These are phyloP conservation scores for Adelosebastes latens DNA, from an alignment of 2,797 vertebrate genomes.

Conservation along the genomic window DNA sequence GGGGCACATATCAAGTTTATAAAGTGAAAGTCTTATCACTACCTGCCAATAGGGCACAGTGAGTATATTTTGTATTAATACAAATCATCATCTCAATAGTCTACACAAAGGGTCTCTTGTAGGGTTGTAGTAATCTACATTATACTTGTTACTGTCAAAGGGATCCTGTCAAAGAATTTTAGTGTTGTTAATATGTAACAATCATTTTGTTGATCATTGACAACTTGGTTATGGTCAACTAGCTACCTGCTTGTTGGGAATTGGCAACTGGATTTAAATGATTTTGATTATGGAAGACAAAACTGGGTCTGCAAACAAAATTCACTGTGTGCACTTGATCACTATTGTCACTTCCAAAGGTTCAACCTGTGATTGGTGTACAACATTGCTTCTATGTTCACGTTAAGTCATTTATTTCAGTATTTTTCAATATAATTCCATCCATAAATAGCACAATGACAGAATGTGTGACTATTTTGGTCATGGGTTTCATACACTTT, in stretches of 20 bases:
- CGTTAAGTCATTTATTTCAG: too few species aligned
- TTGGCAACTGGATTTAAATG: not conserved
- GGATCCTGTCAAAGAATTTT: not conserved
- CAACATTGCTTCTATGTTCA: not conserved
- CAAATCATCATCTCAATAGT: not conserved
- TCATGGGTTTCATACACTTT: too few species aligned
- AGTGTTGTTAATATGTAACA: not conserved
- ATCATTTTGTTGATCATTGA: not conserved
- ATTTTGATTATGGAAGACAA: not conserved
- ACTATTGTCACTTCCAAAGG: not conserved
- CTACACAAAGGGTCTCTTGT: not conserved
- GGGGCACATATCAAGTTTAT: not conserved
- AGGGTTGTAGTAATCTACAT: not conserved
- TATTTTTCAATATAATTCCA: too few species aligned
- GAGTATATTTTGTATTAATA: not conserved
- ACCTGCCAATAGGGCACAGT: not conserved
- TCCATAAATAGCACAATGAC: too few species aligned
- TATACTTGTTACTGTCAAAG: not conserved
- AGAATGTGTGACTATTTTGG: too few species aligned
- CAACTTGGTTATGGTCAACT: not conserved
- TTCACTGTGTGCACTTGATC: not conserved
- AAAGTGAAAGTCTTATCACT: not conserved
- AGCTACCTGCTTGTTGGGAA: not conserved
- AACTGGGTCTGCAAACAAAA: not conserved
- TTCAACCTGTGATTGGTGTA: not conserved